These are phyloP conservation scores for Cotesia glomerata DNA, from an alignment of 1,140 invertebrate species.

Conservation along the genomic window DNA sequence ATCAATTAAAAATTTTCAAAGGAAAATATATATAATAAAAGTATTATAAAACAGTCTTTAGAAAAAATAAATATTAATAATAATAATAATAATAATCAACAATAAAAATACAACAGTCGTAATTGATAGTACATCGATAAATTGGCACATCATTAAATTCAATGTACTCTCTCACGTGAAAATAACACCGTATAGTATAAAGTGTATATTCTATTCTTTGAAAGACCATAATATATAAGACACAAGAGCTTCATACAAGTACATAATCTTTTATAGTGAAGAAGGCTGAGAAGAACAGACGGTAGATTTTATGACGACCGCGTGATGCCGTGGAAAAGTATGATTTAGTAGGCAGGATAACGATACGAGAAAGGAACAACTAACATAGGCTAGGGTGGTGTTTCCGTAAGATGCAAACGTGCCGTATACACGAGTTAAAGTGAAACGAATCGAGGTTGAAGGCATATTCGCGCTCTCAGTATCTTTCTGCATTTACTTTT, in stretches of 20 bases:
- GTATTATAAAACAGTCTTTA: too few species aligned
- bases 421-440: not conserved
- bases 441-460: slow-evolving; percentile 22
- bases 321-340: slow-evolving; percentile 16
- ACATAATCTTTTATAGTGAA: not conserved
- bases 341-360: slow-evolving; percentile 26
- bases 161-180: slow-evolving; percentile 16
- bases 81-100: not conserved
- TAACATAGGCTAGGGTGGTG: not conserved
- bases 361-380: slow-evolving; percentile 21
- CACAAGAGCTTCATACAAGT: not conserved
- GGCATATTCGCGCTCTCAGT: not conserved
- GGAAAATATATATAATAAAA: too few species aligned
- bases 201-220: not conserved
- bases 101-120: not conserved
- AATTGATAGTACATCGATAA: slow-evolving; percentile 12
- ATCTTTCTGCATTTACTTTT: too few species aligned
- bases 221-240: not conserved
- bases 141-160: slow-evolving; percentile 25
- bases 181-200: slow-evolving; percentile 1
- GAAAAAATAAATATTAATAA: too few species aligned
- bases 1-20: too few species aligned
- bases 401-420: not conserved
- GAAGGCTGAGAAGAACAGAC: not conserved
- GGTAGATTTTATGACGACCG: slow-evolving; percentile 6